A percentile compares a stretch with the other conserved stretches of the same genome.
Evolutionary conservation across 2,888 invertebrate genomes (phyloP).

Genomic region (Dioctria linearis): DNA sequence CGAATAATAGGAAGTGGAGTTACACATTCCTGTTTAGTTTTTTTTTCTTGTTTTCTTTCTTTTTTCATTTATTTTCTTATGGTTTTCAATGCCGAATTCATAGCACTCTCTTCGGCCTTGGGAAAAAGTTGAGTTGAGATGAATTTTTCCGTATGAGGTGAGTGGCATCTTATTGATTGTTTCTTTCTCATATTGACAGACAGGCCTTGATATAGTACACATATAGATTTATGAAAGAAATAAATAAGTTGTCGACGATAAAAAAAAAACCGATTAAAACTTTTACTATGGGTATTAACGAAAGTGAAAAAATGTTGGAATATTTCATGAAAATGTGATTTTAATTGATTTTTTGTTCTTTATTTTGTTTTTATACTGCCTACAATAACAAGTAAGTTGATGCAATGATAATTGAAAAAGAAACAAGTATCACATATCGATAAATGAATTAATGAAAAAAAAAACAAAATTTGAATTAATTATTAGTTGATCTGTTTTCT

Average conservation of each 20-base stretch:
- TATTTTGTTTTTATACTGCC: too few species aligned
- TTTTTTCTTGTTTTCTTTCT: slow-evolving; percentile 11
- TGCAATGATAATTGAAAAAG: too few species aligned
- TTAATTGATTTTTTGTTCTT: too few species aligned
- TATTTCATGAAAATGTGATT: too few species aligned
- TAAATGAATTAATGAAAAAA: too few species aligned
- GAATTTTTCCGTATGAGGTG: slow-evolving; percentile 18
- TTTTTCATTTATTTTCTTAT: not conserved
- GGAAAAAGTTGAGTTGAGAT: not conserved
- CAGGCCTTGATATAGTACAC: slow-evolving; percentile 20
- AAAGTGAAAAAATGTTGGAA: not conserved
- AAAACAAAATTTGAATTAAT: too few species aligned
- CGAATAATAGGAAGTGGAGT: slow-evolving; percentile 8
- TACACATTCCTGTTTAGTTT: not conserved
- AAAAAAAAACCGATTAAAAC: not conserved
- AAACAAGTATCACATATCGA: too few species aligned
- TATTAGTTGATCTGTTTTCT: too few species aligned
- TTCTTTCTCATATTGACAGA: slow-evolving; percentile 9
- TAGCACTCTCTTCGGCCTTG: slow-evolving; percentile 30
- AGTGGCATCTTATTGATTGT: slow-evolving; percentile 23
- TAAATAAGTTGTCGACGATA: not conserved
- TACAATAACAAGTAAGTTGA: too few species aligned
- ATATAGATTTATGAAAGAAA: too few species aligned
- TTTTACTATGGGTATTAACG: slow-evolving; percentile 6
- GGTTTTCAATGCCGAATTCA: slow-evolving; percentile 12